Percentiles rank a stretch among this genome's conserved stretches.
These are phyloP conservation scores for Scatophagus argus DNA, from an alignment of 2,113 vertebrate species.

Conservation along the genomic window DNA sequence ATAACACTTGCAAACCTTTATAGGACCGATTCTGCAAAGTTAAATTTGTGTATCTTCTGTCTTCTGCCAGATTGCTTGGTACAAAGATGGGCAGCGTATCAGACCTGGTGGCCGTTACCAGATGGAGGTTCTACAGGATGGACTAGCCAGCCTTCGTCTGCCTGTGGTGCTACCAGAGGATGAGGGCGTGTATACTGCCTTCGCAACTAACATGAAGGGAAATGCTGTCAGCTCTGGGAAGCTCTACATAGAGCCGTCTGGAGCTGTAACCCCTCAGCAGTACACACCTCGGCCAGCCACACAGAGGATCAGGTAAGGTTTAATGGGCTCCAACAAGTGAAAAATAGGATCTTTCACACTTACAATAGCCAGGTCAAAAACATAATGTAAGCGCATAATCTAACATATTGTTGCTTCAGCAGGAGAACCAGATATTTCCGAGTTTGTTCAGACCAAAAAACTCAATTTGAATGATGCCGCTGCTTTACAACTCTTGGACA, in stretches of 20 bases:
- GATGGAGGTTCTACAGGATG: conserved; percentile 93
- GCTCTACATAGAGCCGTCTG: conserved; percentile 92
- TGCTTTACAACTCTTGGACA: too few relatives aligned
- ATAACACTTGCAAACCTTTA: background rate
- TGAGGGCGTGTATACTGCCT: conserved; percentile 96
- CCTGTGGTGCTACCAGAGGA: conserved; percentile 94
- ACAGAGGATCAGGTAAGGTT: conserved; percentile 90
- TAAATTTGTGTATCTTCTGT: background rate
- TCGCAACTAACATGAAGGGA: conserved; percentile 93
- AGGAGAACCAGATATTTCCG: too few relatives aligned
- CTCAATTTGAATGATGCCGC: too few relatives aligned
- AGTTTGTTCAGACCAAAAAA: background rate
- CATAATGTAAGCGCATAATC: background rate
- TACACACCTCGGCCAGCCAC: conserved; percentile 91
- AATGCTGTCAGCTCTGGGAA: conserved; percentile 97
- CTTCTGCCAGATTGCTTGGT: conserved; percentile 91
- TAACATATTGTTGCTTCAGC: too few relatives aligned
- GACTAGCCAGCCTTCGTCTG: conserved; percentile 92
- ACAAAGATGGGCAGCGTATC: conserved; percentile 97
- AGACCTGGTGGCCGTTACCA: conserved; percentile 88
- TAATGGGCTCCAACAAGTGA: background rate
- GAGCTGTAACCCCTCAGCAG: conserved; percentile 85
- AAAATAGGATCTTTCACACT: background rate
- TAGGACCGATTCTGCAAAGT: background rate
- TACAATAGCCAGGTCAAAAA: background rate